Evolutionary conservation across 2,888 invertebrate genomes (phyloP), one percentile per base, ranked within the genome.

Genomic region (Leptinotarsa peninsularis): DNA sequence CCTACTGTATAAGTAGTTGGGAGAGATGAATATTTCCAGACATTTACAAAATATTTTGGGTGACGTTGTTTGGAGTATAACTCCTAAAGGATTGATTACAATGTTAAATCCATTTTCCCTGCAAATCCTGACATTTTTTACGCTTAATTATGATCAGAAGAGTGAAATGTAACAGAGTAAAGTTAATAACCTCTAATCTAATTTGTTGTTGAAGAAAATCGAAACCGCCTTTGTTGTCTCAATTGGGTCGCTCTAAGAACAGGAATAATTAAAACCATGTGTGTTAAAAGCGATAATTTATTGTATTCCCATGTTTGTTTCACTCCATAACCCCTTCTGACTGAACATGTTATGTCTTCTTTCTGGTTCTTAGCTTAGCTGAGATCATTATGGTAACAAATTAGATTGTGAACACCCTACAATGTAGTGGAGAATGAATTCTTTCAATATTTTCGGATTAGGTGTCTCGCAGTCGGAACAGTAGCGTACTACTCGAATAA

Each of bases 261-360:
- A 73, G 71, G 71, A 75, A 73, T 74, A 74, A 74, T 74, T 74
- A 74, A 56, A 84, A 85, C 82, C 85, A 85, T 82, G 81, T 63
- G 63, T 84, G 85, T 83, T 71, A 63, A 67, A 50, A 56, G 76
- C 72, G 63, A 76, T 76, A 73, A 76, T 76, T 76, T 73, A 76
- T 73, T 58, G 60, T 73, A 76, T 76, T 76, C 83, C 80, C 81
- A 80, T 74, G 78, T 80, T 80, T 79, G 74, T 79, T 79, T 80
- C 80, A 80, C 78, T 79, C 77, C 80, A 79, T 82, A 83, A 82
- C 83, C 83, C 84, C 81, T 83, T 81, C 78, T 73, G 72, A 80
- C 74, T 80, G 78, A 80, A 80, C 81, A 76, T 77, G 79, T 83
- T 81, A 83, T 80, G 83, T 82, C 83, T 83, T 83, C 80, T 50